Evolutionary conservation across 2,113 vertebrate genomes (phyloP), one percentile per base, ranked within the genome.

Genomic region (Phalacrocorax pelagicus): DNA sequence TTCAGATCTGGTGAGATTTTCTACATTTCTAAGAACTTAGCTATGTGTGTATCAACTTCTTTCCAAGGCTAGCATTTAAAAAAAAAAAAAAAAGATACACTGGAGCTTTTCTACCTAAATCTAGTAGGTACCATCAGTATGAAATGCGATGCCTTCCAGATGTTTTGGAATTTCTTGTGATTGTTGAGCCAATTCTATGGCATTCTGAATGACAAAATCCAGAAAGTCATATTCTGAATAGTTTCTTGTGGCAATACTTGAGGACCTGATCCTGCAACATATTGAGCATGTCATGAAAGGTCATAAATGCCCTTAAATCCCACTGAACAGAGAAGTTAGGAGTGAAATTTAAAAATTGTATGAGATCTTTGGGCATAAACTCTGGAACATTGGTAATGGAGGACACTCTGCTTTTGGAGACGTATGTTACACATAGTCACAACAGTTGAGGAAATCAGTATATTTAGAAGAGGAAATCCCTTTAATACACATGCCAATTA

Each of bases 391-490:
- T 59, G 54, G 26, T 74, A 91, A 75, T 15, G 87, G 90, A 74
- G 54, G 67, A 78, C 63, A 75, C 42, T 70, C 27, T 73, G 38
- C 62, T 86, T 84, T 92, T 91, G 73, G 77, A 97, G 85, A 58
- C 95, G 95, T 86, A 81, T 96, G 84, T 89, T 95, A 75, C 55
- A 44, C 58, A 94, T 49, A 81, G 90, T 46, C 57, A 66, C 67
- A 91, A 59, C n/a, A 82, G 15, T 86, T 91, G 78, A 96, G 81
- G 49, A 96, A 94, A 92, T 75, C 62, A 63, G 75, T 87, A 44
- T 87, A 86, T 86, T 96, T 94, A 90, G 73, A 90, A 75, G 65
- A 93, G 88, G 72, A 95, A 96, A 96, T 94, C 87, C 34, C n/a
- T 94, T 86, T 86, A 80, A 90, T 94, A 86, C 34, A 70, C 52